Percentiles rank a stretch among this genome's conserved stretches.
Evolutionary conservation across 1,140 invertebrate species (phyloP).

Genomic region (Hylyphantes graminicola): DNA sequence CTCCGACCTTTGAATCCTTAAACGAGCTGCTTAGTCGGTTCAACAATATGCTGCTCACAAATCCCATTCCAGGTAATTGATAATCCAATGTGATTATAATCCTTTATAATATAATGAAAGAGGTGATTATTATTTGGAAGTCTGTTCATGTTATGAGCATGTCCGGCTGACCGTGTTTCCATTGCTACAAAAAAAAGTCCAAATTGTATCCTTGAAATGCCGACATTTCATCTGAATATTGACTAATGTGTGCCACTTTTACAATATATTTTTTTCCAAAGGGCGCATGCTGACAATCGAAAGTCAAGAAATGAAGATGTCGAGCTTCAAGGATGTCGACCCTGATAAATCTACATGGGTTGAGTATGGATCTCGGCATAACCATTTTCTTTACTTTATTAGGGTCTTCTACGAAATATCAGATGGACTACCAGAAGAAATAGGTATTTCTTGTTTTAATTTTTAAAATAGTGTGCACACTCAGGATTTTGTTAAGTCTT

Average conservation of each 20-base stretch:
- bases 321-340: constrained; percentile 14
- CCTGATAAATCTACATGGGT: constrained; percentile 59
- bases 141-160: no score
- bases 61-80: constrained; percentile 49
- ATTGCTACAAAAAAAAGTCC: no score
- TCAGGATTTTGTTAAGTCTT: no score
- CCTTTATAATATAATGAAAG: no score
- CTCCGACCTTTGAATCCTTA: constrained; percentile 52
- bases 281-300: constrained; percentile 61
- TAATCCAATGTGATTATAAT: no score
- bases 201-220: no score
- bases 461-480: no score
- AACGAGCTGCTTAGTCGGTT: constrained; percentile 51
- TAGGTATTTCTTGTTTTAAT: constrained; percentile 56
- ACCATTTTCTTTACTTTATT: constrained; percentile 61
- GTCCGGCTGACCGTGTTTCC: no score
- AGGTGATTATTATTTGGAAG: no score
- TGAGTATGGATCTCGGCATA: constrained; percentile 28
- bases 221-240: no score
- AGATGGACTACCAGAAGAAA: constrained; percentile 47
- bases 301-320: constrained; percentile 61
- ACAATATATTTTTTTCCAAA: not conserved
- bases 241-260: not conserved
- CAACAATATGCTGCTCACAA: constrained; percentile 9
- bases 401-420: constrained; percentile 63